These are phyloP conservation scores for Samia ricini DNA, from an alignment of 1,140 invertebrate species.

Conservation along the genomic window DNA sequence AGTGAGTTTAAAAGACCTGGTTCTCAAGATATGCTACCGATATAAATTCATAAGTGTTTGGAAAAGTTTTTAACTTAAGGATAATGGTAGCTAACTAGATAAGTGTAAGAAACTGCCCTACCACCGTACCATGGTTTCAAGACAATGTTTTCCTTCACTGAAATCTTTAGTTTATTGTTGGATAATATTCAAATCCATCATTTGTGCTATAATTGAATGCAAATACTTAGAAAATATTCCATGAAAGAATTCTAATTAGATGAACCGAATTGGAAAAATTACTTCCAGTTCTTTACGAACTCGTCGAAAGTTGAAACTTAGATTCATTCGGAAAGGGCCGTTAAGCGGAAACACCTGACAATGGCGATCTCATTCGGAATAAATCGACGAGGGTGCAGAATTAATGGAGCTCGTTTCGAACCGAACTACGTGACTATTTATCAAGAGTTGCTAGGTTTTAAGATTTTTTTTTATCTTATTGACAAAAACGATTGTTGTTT, in stretches of 20 bases:
- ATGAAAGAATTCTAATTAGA: neutral
- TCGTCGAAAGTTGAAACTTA: neutral
- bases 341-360: slow-evolving; percentile 1
- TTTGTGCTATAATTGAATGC: no score
- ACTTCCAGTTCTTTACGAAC: neutral
- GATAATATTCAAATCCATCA: no score
- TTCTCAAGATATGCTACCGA: no score
- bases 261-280: neutral
- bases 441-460: neutral
- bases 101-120: no score
- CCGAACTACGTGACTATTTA: neutral
- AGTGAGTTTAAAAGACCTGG: no score
- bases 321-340: neutral
- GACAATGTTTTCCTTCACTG: no score
- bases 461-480: neutral
- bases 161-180: no score
- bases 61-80: no score
- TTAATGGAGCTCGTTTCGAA: neutral
- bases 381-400: slow-evolving; percentile 4
- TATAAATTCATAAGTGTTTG: no score
- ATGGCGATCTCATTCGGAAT: slow-evolving; percentile 2
- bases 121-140: no score
- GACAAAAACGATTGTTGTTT: neutral
- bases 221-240: neutral
- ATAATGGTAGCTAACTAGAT: no score